These are phyloP conservation scores for Kryptolebias ocellatus DNA, from an alignment of 2,797 vertebrate species.

Conservation along the genomic window DNA sequence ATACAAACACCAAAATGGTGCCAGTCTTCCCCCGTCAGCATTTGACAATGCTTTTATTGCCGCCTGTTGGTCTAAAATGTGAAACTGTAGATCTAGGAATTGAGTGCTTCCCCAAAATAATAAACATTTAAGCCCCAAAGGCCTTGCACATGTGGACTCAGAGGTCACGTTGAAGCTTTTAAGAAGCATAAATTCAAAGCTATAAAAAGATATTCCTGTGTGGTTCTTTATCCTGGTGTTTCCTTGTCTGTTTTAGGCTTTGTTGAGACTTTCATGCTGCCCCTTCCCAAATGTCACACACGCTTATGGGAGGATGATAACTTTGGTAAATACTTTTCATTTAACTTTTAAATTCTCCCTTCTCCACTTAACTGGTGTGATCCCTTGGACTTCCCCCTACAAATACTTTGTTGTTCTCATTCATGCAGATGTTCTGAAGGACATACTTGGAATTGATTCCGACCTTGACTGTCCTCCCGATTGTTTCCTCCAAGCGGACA, in stretches of 20 bases:
- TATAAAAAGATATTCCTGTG: neutral
- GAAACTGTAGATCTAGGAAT: neutral
- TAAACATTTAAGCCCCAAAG: too few relatives aligned
- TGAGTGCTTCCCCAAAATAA: too few relatives aligned
- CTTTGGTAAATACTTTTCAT: conserved; percentile 85
- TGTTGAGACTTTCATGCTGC: conserved; percentile 83
- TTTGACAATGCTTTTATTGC: neutral
- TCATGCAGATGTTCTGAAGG: conserved; percentile 85
- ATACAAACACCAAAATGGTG: too few relatives aligned
- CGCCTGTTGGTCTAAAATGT: too few relatives aligned
- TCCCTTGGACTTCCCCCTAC: too few relatives aligned
- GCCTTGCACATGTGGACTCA: too few relatives aligned
- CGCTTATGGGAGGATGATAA: conserved; percentile 91
- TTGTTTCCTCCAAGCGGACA: conserved; percentile 50
- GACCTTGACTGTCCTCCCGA: conserved; percentile 59
- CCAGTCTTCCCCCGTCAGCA: too few relatives aligned
- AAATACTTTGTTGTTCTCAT: neutral
- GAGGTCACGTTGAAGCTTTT: neutral
- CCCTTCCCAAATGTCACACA: conserved; percentile 87
- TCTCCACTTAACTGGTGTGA: too few relatives aligned
- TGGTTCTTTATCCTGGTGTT: neutral
- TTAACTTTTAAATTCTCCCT: neutral
- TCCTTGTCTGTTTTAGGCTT: conserved; percentile 56
- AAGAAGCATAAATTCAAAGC: neutral
- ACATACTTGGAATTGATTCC: conserved; percentile 83